A percentile compares a stretch with the other conserved stretches of the same genome.
These are phyloP conservation scores for Panzeria rudis DNA, from an alignment of 2,888 invertebrate genomes.

Conservation along the genomic window DNA sequence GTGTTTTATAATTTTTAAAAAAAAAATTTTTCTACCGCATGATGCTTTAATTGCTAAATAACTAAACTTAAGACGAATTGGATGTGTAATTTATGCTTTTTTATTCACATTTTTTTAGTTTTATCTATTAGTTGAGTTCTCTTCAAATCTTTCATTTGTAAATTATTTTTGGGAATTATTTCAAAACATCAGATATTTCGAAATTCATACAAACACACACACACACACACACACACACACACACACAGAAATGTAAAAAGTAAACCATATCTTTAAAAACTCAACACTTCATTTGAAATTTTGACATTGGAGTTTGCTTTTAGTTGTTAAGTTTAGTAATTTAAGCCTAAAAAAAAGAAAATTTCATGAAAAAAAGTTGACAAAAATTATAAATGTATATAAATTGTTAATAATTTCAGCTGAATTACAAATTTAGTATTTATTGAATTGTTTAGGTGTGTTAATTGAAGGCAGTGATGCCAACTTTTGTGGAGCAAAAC, in stretches of 20 bases:
- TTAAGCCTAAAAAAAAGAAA: conserved; percentile 54
- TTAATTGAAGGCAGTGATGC: no score
- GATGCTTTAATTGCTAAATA: conserved; percentile 53
- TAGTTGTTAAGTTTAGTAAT: conserved; percentile 65
- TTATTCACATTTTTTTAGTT: conserved; percentile 50
- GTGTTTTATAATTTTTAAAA: conserved; percentile 33
- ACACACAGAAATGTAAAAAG: conserved; percentile 79
- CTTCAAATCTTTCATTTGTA: conserved; percentile 64
- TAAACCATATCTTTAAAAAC: conserved; percentile 14
- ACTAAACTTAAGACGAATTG: conserved; percentile 59
- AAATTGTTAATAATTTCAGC: neutral
- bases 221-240: conserved; percentile 75
- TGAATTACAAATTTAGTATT: neutral
- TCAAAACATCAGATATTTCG: conserved; percentile 59
- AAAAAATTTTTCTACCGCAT: conserved; percentile 47
- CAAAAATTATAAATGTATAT: neutral
- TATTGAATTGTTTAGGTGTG: neutral
- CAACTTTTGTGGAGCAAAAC: no score
- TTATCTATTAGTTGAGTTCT: conserved; percentile 51
- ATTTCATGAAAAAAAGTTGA: conserved; percentile 50
- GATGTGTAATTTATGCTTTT: conserved; percentile 62
- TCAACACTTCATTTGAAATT: conserved; percentile 52
- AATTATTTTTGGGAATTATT: conserved; percentile 71
- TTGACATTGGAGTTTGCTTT: conserved; percentile 59
- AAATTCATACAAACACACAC: conserved; percentile 75